Conservation (phyloP, 2,888 invertebrate species). For the Acrobasis repandana region DNA sequence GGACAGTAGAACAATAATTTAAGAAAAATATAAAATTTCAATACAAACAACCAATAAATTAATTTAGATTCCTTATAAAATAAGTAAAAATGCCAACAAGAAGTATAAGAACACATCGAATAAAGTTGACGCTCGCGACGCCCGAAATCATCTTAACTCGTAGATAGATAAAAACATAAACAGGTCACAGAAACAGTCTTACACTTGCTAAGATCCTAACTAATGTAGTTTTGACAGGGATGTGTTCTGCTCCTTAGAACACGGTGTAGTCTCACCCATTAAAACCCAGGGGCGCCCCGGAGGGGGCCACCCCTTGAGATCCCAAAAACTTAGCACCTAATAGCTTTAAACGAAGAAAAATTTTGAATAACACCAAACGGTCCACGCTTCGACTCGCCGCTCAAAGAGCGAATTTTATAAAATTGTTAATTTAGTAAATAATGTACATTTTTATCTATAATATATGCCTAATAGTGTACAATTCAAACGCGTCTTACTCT, state of each 20-base stretch:
- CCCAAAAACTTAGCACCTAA: slow-evolving; percentile 71
- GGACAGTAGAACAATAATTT: slow-evolving; percentile 74
- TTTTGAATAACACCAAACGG: slow-evolving; percentile 64
- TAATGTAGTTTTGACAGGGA: slow-evolving; percentile 80
- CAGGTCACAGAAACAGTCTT: slow-evolving; percentile 84
- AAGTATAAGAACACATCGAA: slow-evolving; percentile 81
- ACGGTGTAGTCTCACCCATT: slow-evolving; percentile 70
- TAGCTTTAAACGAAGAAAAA: slow-evolving; percentile 59
- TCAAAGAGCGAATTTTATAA: slow-evolving; percentile 52
- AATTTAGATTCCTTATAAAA: slow-evolving; percentile 82
- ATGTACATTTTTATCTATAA: slow-evolving; percentile 76
- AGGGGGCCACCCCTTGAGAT: slow-evolving; percentile 55
- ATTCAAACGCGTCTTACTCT: slow-evolving; percentile 79
- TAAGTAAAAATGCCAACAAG: slow-evolving; percentile 83
- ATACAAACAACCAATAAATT: slow-evolving; percentile 83
- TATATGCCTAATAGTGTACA: slow-evolving; percentile 82
- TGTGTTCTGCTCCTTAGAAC: slow-evolving; percentile 81
- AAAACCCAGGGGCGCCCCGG: slow-evolving; percentile 50
- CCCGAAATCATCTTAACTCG: slow-evolving; percentile 64
- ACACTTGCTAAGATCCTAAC: slow-evolving; percentile 81
- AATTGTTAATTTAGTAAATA: slow-evolving; percentile 78
- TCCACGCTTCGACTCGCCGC: slow-evolving; percentile 67
- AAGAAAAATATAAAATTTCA: slow-evolving; percentile 76
- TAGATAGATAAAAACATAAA: slow-evolving; percentile 80
- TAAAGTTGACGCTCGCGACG: slow-evolving; percentile 56